A percentile compares a stretch with the other conserved stretches of the same genome.
These are phyloP conservation scores for Micrasema longulum DNA, from an alignment of 1,140 invertebrate genomes.

Conservation along the genomic window DNA sequence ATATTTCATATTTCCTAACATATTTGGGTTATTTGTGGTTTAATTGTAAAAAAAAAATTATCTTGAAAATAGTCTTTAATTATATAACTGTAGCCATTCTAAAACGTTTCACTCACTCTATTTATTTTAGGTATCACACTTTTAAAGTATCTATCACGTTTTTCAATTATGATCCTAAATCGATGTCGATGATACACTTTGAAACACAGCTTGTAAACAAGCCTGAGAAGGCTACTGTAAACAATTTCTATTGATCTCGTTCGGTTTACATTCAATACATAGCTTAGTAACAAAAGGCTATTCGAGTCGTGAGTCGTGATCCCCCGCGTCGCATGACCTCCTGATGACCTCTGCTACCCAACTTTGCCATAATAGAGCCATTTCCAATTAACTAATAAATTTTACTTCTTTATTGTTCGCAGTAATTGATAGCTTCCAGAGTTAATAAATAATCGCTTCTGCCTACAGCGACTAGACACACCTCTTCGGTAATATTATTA, in stretches of 20 bases:
- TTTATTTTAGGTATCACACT: too few species aligned
- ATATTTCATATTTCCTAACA: too few species aligned
- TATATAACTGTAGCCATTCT: too few species aligned
- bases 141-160: too few species aligned
- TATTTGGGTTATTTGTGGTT: too few species aligned
- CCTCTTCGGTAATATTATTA: neutral
- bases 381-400: constrained; percentile 45
- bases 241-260: neutral
- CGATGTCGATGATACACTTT: neutral
- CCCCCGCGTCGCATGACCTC: constrained; percentile 19
- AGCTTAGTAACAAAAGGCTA: constrained; percentile 11
- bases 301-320: constrained; percentile 33
- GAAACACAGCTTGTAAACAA: neutral
- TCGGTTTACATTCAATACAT: constrained; percentile 1
- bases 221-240: neutral
- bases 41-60: too few species aligned
- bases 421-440: constrained; percentile 16
- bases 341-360: constrained; percentile 18
- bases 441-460: constrained; percentile 10
- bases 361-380: constrained; percentile 24
- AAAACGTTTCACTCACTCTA: too few species aligned
- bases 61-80: too few species aligned
- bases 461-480: neutral
- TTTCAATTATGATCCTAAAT: too few species aligned
- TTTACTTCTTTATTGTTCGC: constrained; percentile 22